Percentiles rank a stretch among this genome's conserved stretches.
phyloP scores from a whole-genome alignment of 2,888 invertebrate genomes.

The Callyntrura guangdongensis region DNA sequence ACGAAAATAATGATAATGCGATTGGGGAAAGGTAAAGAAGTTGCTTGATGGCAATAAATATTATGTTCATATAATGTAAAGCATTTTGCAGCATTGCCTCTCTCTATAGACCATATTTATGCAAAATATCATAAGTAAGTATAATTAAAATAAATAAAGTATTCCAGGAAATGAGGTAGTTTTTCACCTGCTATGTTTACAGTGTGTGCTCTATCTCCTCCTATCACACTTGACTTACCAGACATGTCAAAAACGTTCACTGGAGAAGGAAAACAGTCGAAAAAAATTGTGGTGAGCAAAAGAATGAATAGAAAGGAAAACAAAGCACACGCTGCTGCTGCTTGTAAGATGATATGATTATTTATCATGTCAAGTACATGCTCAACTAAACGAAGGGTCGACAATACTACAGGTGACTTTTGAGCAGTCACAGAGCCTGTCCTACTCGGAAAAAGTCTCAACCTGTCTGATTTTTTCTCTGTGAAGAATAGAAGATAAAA shows the following conservation, averaged over 20 bases:
- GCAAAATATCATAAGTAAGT: neutral
- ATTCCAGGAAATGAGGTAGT: neutral
- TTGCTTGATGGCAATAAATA: no score
- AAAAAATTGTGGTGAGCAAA: neutral
- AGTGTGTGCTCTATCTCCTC: conserved; percentile 35
- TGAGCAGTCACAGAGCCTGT: neutral
- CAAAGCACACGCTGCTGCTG: neutral
- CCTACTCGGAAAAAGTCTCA: no score
- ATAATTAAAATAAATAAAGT: conserved; percentile 29
- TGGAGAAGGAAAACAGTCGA: neutral
- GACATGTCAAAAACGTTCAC: conserved; percentile 10
- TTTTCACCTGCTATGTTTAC: neutral
- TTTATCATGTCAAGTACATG: neutral
- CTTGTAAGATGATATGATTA: neutral
- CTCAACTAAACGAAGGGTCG: neutral
- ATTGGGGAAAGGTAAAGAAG: no score
- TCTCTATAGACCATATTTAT: no score
- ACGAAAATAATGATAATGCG: no score
- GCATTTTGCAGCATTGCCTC: no score
- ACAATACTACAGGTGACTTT: neutral
- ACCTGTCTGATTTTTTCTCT: conserved; percentile 1
- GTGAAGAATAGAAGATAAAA: neutral
- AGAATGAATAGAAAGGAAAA: neutral
- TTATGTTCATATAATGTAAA: no score
- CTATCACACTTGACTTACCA: conserved; percentile 42